A percentile compares a stretch with the other conserved stretches of the same genome.
Evolutionary conservation across 1,140 invertebrate genomes (phyloP).

Genomic region (Bacillus rossius): DNA sequence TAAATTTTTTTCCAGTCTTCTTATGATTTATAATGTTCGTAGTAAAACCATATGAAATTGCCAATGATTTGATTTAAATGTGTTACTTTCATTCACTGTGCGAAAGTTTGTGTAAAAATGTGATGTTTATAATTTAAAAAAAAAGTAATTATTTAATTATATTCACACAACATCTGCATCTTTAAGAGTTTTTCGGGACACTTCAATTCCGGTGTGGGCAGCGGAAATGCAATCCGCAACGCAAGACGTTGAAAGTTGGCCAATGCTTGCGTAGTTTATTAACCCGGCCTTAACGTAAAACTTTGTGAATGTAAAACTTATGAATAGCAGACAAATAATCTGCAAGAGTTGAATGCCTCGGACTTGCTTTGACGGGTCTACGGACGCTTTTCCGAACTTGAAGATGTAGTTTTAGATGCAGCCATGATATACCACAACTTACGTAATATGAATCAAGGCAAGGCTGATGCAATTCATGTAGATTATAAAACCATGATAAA

Average conservation of each 20-base stretch:
- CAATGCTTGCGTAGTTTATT: slow-evolving; percentile 8
- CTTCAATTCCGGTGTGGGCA: slow-evolving; percentile 24
- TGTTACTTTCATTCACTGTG: too few species aligned
- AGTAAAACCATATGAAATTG: too few species aligned
- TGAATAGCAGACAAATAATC: slow-evolving; percentile 3
- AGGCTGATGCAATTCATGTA: slow-evolving; percentile 21
- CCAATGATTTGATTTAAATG: too few species aligned
- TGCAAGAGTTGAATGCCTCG: slow-evolving; percentile 29
- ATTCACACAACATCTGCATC: background rate
- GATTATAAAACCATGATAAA: background rate
- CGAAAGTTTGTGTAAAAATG: too few species aligned
- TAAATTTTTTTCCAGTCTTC: too few species aligned
- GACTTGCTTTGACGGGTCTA: slow-evolving; percentile 23
- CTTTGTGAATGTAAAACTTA: background rate
- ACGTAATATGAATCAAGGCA: slow-evolving; percentile 10
- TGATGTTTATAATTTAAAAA: too few species aligned
- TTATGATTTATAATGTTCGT: too few species aligned
- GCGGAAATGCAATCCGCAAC: slow-evolving; percentile 34
- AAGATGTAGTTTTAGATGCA: too few species aligned
- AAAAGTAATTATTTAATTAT: too few species aligned
- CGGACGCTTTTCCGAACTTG: too few species aligned
- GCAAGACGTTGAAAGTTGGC: background rate
- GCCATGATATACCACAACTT: too few species aligned
- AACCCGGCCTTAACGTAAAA: background rate
- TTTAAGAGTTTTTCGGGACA: slow-evolving; percentile 24